Evolutionary conservation across 2,797 vertebrate species (phyloP).

Genomic region (Sebastes umbrosus): DNA sequence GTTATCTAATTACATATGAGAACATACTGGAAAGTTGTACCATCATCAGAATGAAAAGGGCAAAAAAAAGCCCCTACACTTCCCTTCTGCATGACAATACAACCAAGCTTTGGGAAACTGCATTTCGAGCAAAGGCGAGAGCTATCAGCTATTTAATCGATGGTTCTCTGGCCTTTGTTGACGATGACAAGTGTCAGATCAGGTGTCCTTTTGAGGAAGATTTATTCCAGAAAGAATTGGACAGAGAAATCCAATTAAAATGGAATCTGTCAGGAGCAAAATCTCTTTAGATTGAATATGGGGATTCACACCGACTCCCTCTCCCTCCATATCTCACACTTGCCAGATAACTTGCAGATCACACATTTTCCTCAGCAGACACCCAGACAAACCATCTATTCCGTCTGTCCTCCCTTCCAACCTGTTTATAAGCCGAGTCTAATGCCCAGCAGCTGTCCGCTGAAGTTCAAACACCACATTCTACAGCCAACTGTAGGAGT

Average conservation of each 20-base stretch:
- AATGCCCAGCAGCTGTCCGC: constrained; percentile 16
- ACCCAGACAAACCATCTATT: constrained; percentile 55
- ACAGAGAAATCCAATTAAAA: constrained; percentile 72
- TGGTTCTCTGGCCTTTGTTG: constrained; percentile 60
- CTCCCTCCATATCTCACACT: constrained; percentile 28
- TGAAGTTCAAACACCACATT: constrained; percentile 33
- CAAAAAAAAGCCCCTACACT: background rate
- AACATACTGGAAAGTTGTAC: background rate
- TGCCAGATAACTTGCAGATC: constrained; percentile 59
- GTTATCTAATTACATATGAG: background rate
- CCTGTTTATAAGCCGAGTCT: constrained; percentile 12
- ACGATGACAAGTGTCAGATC: constrained; percentile 62
- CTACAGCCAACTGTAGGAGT: constrained; percentile 33
- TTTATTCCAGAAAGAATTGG: constrained; percentile 55
- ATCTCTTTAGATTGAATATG: constrained; percentile 57
- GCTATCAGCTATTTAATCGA: constrained; percentile 43
- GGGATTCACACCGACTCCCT: constrained; percentile 20
- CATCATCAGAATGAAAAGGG: constrained; percentile 19
- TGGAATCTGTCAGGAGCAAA: constrained; percentile 58
- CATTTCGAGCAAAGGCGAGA: background rate
- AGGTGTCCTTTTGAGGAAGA: constrained; percentile 64
- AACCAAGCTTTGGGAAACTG: background rate
- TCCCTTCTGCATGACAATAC: background rate
- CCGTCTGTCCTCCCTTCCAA: constrained; percentile 36
- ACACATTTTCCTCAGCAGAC: constrained; percentile 48